A percentile compares a stretch with the other conserved stretches of the same genome.
Conservation (phyloP, 2,113 vertebrate genomes). For the Tretioscincus oriximinensis region DNA sequence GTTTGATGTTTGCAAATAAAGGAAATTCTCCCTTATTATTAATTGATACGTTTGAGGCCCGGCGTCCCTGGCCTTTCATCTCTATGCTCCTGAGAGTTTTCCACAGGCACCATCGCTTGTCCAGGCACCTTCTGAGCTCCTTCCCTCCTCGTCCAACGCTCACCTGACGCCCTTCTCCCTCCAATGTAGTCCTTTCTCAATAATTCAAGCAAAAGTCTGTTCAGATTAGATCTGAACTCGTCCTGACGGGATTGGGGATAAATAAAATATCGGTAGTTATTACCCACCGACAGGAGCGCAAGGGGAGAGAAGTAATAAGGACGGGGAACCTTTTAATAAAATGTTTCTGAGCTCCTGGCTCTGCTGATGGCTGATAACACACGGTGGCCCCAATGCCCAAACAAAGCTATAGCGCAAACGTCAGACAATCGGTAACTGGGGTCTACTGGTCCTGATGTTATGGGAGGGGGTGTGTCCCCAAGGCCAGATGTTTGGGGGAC, state of each 20-base stretch:
- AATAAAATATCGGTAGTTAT: conserved; percentile 25
- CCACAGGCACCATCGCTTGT: too few species aligned
- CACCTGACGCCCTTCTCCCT: background rate
- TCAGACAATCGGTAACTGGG: too few species aligned
- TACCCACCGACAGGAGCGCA: background rate
- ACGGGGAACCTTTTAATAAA: conserved; percentile 14
- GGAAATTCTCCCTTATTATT: background rate
- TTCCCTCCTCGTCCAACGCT: too few species aligned
- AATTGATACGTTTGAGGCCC: too few species aligned
- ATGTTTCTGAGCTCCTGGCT: background rate
- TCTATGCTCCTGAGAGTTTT: background rate
- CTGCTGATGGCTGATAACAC: background rate
- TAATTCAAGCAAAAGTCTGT: conserved; percentile 26
- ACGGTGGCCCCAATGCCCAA: background rate
- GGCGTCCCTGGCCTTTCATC: background rate
- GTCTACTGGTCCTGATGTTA: too few species aligned
- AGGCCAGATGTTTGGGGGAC: too few species aligned
- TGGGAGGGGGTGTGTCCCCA: too few species aligned
- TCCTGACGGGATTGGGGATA: conserved; percentile 22
- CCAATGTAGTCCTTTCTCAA: background rate
- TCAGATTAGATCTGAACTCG: conserved; percentile 7
- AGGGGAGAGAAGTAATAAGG: conserved; percentile 12
- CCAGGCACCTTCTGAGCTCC: too few species aligned
- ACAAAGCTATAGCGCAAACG: background rate
- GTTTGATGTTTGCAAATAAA: too few species aligned